phyloP scores from a whole-genome alignment of 2,888 invertebrate genomes.

The Diplazon laetatorius region DNA sequence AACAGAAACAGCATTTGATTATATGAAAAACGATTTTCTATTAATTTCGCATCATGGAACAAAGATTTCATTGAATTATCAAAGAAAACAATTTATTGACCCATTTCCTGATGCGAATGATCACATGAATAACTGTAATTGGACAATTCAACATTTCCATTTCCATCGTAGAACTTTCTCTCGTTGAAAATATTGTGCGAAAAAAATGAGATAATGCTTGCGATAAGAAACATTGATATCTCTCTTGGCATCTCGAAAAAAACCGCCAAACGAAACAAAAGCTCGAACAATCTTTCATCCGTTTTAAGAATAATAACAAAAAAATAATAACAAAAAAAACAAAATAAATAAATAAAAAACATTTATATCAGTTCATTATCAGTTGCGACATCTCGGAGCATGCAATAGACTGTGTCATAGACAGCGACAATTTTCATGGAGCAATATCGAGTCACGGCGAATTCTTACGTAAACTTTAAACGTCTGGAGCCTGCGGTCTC shows the following conservation, averaged over 20 bases:
- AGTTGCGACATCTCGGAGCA: constrained; percentile 26
- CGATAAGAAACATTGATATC: neutral
- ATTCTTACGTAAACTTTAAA: constrained; percentile 68
- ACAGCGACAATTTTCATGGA: constrained; percentile 14
- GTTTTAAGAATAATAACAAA: constrained; percentile 7
- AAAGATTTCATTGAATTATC: neutral
- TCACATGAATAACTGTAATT: neutral
- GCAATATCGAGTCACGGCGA: constrained; percentile 56
- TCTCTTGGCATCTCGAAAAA: neutral
- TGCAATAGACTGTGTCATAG: constrained; percentile 10
- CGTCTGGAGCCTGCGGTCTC: constrained; percentile 55
- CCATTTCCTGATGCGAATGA: neutral
- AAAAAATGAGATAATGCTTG: neutral
- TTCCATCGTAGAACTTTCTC: neutral
- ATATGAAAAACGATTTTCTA: neutral
- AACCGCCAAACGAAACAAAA: neutral
- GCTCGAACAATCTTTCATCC: neutral
- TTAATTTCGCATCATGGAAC: neutral
- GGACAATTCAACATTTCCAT: neutral
- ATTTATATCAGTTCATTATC: constrained; percentile 23
- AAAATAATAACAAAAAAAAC: neutral
- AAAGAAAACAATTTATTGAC: neutral
- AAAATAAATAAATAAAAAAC: neutral
- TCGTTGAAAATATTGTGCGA: neutral
- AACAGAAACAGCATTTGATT: too few relatives aligned